A percentile compares a stretch with the other conserved stretches of the same genome.
phyloP scores from a whole-genome alignment of 2,888 invertebrate species.

The Xylota sylvarum region DNA sequence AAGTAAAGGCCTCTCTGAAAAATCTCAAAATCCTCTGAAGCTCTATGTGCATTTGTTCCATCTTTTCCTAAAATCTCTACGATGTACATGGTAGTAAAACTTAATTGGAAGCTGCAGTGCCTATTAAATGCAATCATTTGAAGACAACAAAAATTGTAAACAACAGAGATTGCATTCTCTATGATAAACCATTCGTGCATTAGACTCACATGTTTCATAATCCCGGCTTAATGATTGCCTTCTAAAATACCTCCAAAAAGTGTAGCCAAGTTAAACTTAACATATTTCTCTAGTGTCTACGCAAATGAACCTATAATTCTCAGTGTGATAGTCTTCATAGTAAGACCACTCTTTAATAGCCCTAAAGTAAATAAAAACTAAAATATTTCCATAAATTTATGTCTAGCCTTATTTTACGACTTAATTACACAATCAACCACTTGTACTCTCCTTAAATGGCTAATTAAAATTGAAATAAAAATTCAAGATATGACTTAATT shows the following conservation, averaged over 20 bases:
- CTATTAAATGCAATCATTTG: no score
- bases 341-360: not conserved
- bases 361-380: not conserved
- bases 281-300: not conserved
- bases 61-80: no score
- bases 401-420: not conserved
- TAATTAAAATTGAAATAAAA: slow-evolving; percentile 8
- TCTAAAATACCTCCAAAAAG: no score
- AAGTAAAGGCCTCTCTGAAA: no score
- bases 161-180: not conserved
- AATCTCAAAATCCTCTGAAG: no score
- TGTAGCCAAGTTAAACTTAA: not conserved
- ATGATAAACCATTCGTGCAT: not conserved
- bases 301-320: not conserved
- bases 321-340: not conserved
- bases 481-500: not conserved
- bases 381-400: slow-evolving; percentile 5
- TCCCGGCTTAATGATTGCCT: not conserved
- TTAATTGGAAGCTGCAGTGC: no score
- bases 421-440: not conserved
- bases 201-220: not conserved
- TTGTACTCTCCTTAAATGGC: not conserved
- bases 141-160: no score
- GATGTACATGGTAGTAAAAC: no score
- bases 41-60: no score